Percentiles rank a stretch among this genome's conserved stretches.
Conservation (phyloP, 2,888 invertebrate genomes). For the Prenolepis imparis region DNA sequence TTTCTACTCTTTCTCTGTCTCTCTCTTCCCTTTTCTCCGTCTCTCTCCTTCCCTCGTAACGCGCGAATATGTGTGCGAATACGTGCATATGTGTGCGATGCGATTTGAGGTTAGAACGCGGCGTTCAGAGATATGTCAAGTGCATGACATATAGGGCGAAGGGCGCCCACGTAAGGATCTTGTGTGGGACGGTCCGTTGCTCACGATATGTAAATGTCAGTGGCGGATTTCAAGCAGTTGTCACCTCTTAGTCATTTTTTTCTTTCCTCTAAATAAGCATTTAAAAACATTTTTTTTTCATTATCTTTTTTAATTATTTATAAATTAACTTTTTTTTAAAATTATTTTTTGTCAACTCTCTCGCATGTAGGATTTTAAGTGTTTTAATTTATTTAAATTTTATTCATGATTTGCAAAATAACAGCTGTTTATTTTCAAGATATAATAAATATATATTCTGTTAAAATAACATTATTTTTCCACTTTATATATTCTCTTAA, state of each 20-base stretch:
- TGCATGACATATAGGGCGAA: background rate
- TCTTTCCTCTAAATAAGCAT: background rate
- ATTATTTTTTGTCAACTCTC: background rate
- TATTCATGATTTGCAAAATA: background rate
- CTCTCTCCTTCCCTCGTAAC: background rate
- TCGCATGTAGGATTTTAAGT: background rate
- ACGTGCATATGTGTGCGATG: background rate
- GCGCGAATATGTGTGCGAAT: too few relatives aligned
- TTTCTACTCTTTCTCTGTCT: background rate
- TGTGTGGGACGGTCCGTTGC: too few relatives aligned
- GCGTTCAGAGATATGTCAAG: background rate
- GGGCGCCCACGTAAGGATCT: background rate
- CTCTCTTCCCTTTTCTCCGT: background rate
- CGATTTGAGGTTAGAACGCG: constrained; percentile 49
- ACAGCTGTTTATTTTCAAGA: background rate
- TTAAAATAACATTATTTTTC: background rate
- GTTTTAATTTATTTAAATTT: background rate
- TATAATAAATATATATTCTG: background rate
- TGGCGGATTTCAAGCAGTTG: background rate
- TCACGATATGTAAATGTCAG: background rate
- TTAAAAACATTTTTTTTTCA: too few relatives aligned
- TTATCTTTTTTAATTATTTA: background rate
- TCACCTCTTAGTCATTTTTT: background rate
- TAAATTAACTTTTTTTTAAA: background rate
- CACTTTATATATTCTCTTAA: background rate